Evolutionary conservation across 1,140 invertebrate genomes (phyloP), one percentile per base, ranked within the genome.

Genomic region (Drosophila lini): DNA sequence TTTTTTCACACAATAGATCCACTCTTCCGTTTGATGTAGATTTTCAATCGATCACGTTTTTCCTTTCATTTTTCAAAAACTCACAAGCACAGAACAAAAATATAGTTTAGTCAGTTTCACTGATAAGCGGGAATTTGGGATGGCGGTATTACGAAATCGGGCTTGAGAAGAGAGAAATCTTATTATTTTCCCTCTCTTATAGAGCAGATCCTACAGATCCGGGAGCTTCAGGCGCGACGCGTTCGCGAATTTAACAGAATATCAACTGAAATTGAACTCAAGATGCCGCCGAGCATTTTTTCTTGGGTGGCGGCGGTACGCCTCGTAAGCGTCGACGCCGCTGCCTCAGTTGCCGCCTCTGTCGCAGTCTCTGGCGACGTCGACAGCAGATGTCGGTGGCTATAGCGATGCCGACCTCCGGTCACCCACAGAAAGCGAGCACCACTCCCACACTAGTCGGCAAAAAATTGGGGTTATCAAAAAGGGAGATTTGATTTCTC

Each of bases 221-320:
- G 59, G 59, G 59, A 84, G 79, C 78, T 78, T 59, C 64, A 77
- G 81, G 71, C 83, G 56, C 86, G 86, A 90, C 81, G 82, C 86
- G 86, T 86, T 90, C 80, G 82, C 82, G 77, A 90, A 86, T 90
- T 90, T 90, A 86, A 86, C 81, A 86, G 68, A 90, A 90, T 80
- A 86, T 90, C 81, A 90, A 90, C 86, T 90, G 83, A 90, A 90
- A 81, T 78, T 82, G 71, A 86, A 90, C 73, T 81, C 80, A 90
- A 90, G 81, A 90, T 90, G 88, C 83, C 74, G 69, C 61, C 61
- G 74, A 68, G 62, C 71, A 83, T 78, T 90, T 82, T 88, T 90
- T 86, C 82, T 90, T 86, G 80, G 80, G 83, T 86, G 83, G 83
- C 47, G 80, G 47, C 76, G 68, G 60, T 69, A 45, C 52, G 48